Base-by-base conservation (phyloP, 1,140 invertebrate genomes). In the Sipha flava region DNA sequence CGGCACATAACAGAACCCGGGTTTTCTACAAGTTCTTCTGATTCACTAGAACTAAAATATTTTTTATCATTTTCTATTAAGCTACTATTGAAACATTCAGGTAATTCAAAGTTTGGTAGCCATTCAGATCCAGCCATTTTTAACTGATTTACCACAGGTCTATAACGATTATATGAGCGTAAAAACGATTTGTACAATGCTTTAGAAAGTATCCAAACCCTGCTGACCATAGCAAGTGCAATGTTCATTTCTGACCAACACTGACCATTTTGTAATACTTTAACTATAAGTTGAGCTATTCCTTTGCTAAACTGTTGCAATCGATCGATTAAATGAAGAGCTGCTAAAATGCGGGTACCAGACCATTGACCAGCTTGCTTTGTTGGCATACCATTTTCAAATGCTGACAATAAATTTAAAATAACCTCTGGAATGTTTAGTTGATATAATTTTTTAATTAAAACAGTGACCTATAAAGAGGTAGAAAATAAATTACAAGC, bases 171-270 rank as follows among this genome's bases (percentile, higher is more conserved):
- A 59, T 59, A 77, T 0, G 34, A 77, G 4, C 14, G 31, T 16
- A 40, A 57, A 54, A 57, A 57, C 18, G 34, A 40, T 40, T 59
- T 77, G 7, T 23, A 10, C 2, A 77, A 57, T 0, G 73, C 37
- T 77, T 59, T 77, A 3, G 73, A 16, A 40, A 77, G 21, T 57
- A 77, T 77, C 73, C 73, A 77, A 9, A 77, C 49, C 43, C 73
- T 77, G 37, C 73, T 77, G 14, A 77, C 34, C 73, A 77, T 77
- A 18, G 52, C 73, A 59, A 77, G 52, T 2, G 73, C 73, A 43
- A 77, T 59, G 3, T 77, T 54, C 52, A 77, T 77, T 77, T 77
- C 73, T 43, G 59, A 54, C 73, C 73, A 77, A 57, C 52, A 77
- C 43, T 77, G 73, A 3, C 73, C 52, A 59, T 43, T 54, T 7